A percentile compares a stretch with the other conserved stretches of the same genome.
Evolutionary conservation across 1,140 invertebrate genomes (phyloP).

Genomic region (Cydia splendana): DNA sequence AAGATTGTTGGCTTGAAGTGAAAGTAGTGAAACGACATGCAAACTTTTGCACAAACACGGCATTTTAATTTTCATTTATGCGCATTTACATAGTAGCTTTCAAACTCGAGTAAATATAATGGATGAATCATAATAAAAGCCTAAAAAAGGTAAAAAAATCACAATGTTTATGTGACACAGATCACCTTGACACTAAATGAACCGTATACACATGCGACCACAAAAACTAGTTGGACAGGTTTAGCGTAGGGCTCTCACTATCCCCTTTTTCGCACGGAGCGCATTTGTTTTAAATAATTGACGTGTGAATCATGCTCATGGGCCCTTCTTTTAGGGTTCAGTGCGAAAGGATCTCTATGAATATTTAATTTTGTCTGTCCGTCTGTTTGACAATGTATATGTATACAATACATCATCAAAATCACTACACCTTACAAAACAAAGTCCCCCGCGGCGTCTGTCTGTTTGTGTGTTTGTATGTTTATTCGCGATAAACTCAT

Average conservation of each 20-base stretch:
- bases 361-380: not conserved
- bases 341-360: not conserved
- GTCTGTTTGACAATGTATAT: too few species aligned
- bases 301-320: slow-evolving; percentile 17
- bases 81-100: not conserved
- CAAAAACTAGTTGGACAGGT: slow-evolving; percentile 54
- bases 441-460: too few species aligned
- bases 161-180: slow-evolving; percentile 25
- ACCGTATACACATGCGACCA: slow-evolving; percentile 35
- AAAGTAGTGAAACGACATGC: too few species aligned
- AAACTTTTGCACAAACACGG: too few species aligned
- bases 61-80: too few species aligned
- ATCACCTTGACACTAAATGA: slow-evolving; percentile 45
- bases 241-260: slow-evolving; percentile 50
- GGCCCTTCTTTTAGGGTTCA: not conserved
- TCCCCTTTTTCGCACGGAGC: slow-evolving; percentile 33
- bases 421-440: too few species aligned
- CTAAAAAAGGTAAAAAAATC: not conserved
- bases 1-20: too few species aligned
- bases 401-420: too few species aligned
- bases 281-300: slow-evolving; percentile 31
- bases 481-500: too few species aligned
- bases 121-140: slow-evolving; percentile 17
- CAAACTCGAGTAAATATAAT: not conserved
- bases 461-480: too few species aligned